Evolutionary conservation across 2,888 invertebrate genomes (phyloP).

Genomic region (Adela reaumurella): DNA sequence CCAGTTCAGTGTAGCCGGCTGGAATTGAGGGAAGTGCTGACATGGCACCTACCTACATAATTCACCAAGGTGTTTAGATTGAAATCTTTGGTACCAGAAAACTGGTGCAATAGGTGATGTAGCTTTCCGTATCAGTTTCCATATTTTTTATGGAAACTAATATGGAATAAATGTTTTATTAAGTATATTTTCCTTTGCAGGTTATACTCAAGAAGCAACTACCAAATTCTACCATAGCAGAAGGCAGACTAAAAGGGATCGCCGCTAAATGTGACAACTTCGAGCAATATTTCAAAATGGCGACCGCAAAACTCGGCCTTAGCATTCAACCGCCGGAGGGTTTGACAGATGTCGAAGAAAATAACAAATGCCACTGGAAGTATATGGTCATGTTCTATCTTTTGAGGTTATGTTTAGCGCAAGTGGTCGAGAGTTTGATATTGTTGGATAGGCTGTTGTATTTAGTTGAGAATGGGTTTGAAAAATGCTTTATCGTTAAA

Average conservation of each 20-base stretch:
- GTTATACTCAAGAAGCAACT: slow-evolving; percentile 29
- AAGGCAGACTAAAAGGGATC: slow-evolving; percentile 60
- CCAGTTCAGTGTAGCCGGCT: no score
- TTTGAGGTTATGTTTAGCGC: slow-evolving; percentile 71
- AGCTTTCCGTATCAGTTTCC: no score
- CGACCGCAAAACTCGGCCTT: slow-evolving; percentile 60
- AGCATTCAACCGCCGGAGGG: slow-evolving; percentile 30
- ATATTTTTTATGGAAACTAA: slow-evolving; percentile 3
- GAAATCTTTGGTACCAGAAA: slow-evolving; percentile 1
- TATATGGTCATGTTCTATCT: slow-evolving; percentile 73
- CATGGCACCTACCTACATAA: no score
- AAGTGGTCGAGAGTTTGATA: slow-evolving; percentile 77
- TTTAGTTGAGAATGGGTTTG: slow-evolving; percentile 62
- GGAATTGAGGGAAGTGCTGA: not conserved
- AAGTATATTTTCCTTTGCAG: slow-evolving; percentile 22
- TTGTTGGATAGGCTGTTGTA: slow-evolving; percentile 77
- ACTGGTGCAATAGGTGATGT: no score
- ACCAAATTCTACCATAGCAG: slow-evolving; percentile 22
- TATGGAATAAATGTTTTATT: slow-evolving; percentile 2
- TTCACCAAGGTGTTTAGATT: no score
- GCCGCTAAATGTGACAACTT: slow-evolving; percentile 62
- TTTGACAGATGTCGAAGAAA: slow-evolving; percentile 19
- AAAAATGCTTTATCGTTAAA: slow-evolving; percentile 60
- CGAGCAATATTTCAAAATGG: slow-evolving; percentile 65
- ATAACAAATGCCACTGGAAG: slow-evolving; percentile 36